Base-by-base conservation (phyloP, 2,888 invertebrate species). In the Ariolimax columbianus region DNA sequence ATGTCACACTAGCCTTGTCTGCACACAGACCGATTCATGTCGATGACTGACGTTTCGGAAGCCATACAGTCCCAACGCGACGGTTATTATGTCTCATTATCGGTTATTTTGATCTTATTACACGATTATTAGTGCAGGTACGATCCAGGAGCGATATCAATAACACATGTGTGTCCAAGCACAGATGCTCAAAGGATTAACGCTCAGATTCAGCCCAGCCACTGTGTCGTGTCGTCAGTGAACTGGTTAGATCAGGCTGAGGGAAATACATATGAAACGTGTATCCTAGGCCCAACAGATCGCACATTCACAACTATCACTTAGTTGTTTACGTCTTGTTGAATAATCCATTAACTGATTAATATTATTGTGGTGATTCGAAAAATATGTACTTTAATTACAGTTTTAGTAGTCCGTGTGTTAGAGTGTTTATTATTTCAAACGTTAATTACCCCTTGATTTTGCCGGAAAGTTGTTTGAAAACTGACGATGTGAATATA, bases 181-280 rank as follows among this genome's bases (percentile, higher is more conserved):
- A 77, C 77, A 77, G 77, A 55, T 77, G 47, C 59, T 17, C 38
- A 23, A 36, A 3, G 59, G 55, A 77, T 77, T 77, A 59, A 14
- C 6, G 23, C 51, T 77, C 36, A n/a, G 17, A 33, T 36, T 77
- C 59, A 51, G 23, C 59, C 36, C 30, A 40, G 43, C 19, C 43
- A 77, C 51, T 40, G 68, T 30, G 70, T 36, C 30, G n/a, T n/a
- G n/a, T n/a, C n/a, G n/a, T n/a, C n/a, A n/a, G n/a, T n/a, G n/a
- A n/a, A n/a, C n/a, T n/a, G n/a, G n/a, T n/a, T n/a, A n/a, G n/a
- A n/a, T n/a, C 2, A 63, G 63, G 55, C 23, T 23, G 63, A 38
- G 63, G 55, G 36, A 43, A 38, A 79, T 63, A 59, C 30, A 79
- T 33, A 14, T 14, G 47, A 47, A 47, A 47, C 47, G 47, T 47